Percentiles rank a stretch among this genome's conserved stretches.
These are phyloP conservation scores for Metopia argyrocephala DNA, from an alignment of 2,888 invertebrate species.

Conservation along the genomic window DNA sequence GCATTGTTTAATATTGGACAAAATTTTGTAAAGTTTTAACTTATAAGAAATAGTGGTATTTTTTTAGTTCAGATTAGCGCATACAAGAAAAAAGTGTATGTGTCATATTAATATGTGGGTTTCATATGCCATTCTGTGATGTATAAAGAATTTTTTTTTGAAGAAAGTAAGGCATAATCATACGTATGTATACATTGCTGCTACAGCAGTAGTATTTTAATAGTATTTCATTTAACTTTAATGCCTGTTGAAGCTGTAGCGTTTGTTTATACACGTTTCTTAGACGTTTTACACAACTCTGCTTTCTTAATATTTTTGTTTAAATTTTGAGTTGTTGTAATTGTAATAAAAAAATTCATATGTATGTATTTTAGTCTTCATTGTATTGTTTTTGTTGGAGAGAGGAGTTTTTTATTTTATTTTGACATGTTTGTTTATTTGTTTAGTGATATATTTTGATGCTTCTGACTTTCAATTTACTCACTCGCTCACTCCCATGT, in stretches of 20 bases:
- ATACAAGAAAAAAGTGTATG: no score
- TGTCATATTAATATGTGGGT: slow-evolving; percentile 46
- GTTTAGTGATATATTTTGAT: neutral
- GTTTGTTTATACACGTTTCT: neutral
- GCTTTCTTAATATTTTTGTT: neutral
- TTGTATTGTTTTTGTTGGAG: slow-evolving; percentile 6
- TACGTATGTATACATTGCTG: no score
- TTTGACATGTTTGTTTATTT: neutral
- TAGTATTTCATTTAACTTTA: neutral
- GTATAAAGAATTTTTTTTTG: no score
- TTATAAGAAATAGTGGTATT: no score
- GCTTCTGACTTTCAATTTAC: no score
- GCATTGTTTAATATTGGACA: no score
- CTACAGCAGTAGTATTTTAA: no score
- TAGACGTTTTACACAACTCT: slow-evolving; percentile 16
- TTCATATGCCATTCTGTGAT: slow-evolving; percentile 2
- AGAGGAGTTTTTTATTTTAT: neutral
- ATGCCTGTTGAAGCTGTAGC: no score
- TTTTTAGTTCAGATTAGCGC: no score
- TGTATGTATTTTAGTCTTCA: neutral
- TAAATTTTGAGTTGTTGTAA: neutral
- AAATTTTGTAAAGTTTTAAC: no score
- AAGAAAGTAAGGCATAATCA: no score
- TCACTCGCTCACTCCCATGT: no score
- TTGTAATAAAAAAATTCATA: slow-evolving; percentile 29